Base-by-base conservation (phyloP, 1,140 invertebrate species). In the Laodelphax striatellus region DNA sequence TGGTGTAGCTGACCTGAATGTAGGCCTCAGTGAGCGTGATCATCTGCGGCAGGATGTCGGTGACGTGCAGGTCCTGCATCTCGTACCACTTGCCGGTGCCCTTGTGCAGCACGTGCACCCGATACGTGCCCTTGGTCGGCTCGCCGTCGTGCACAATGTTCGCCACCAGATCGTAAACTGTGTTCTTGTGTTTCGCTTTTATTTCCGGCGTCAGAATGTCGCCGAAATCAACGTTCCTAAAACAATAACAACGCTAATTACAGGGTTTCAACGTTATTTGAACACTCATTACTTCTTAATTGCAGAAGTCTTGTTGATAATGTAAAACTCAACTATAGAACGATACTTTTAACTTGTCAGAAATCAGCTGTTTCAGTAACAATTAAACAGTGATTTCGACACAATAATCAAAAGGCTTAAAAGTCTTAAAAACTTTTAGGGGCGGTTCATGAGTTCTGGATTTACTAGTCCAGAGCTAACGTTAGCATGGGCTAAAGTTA, bases 101-200 rank as follows among this genome's bases (percentile, higher is more conserved):
- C 79, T 94, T 92, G 69, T 99, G 97, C 42, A 98, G 77, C 52
- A 98, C 87, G 72, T 99, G 96, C 13, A 93, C 92, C 63, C 95
- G 82, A 74, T 98, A 99, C 0, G 92, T 97, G 14, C 93, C 93
- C 70, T 92, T 86, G 52, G 85, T 86, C 13, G 96, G 94, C 67
- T 95, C 90, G 9, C 97, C 97, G 70, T 99, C 97, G 70, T 99
- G 97, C 8, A 99, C 92, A 67, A 99, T 92, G 72, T 99, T 99
- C 0, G 94, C 95, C 19, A 98, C 86, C 34, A 99, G 77, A 78
- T 99, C 95, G 70, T 99, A 99, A 0, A 86, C 92, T 55, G 91
- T 90, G 60, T 83, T 82, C 59, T 85, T 83, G 68, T 94, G 86
- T 62, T 80, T 80, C 2, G 83, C 83, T 68, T 88, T 87, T 19